Evolutionary conservation across 2,888 invertebrate species (phyloP).

Genomic region (Polietes domitor): DNA sequence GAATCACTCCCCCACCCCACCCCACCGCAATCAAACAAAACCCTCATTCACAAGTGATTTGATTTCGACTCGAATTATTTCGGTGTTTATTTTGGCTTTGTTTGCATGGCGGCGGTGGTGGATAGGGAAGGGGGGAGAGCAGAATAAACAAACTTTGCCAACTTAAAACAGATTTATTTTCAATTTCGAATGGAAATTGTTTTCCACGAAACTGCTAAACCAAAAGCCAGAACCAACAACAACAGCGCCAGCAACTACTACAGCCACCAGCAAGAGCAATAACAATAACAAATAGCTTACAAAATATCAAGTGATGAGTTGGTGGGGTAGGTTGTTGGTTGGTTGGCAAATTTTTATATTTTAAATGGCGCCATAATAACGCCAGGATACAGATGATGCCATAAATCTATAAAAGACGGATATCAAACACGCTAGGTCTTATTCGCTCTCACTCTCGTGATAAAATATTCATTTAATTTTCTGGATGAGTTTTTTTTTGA

Average conservation of each 20-base stretch:
- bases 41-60: no score
- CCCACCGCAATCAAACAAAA: no score
- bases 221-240: not conserved
- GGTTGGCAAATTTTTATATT: not conserved
- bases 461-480: no score
- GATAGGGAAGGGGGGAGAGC: not conserved
- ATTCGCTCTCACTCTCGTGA: no score
- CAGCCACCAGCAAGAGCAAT: not conserved
- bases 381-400: constrained; percentile 25
- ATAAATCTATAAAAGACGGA: constrained; percentile 1
- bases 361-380: constrained; percentile 34
- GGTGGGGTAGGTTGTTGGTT: no score
- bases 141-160: not conserved
- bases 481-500: no score
- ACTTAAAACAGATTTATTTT: constrained; percentile 29
- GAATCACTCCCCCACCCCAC: no score
- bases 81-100: not conserved
- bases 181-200: constrained; percentile 35
- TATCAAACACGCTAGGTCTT: no score
- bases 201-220: constrained; percentile 3
- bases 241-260: not conserved
- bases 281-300: not conserved
- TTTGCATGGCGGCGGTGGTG: not conserved
- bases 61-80: not conserved
- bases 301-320: no score